phyloP scores from a whole-genome alignment of 53 echinoderm and acorn worm genomes.

The Patiria pectinifera region DNA sequence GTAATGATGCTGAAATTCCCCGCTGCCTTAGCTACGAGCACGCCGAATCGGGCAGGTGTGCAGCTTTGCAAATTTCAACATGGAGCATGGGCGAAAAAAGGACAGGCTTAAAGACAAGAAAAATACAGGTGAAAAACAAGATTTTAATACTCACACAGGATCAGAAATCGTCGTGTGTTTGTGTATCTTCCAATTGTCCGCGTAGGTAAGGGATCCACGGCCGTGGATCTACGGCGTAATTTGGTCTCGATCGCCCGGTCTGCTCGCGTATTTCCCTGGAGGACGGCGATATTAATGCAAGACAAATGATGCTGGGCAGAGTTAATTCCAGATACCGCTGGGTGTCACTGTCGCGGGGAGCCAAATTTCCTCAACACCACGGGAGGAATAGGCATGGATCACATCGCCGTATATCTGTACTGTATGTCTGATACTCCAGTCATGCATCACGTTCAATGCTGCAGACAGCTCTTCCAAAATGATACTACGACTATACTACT shows the following conservation, averaged over 20 bases:
- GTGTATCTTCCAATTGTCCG: not conserved
- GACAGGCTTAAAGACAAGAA: not conserved
- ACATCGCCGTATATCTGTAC: not conserved
- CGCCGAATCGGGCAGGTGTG: not conserved
- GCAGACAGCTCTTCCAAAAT: not conserved
- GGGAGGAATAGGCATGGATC: not conserved
- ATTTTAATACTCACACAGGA: not conserved
- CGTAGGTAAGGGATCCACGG: not conserved
- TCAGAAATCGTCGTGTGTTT: not conserved
- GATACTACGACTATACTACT: not conserved
- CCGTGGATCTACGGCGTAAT: not conserved
- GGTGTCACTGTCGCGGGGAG: conserved; percentile 40
- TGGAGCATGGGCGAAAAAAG: not conserved
- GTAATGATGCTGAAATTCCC: conserved; percentile 5
- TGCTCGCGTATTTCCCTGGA: not conserved
- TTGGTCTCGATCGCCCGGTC: not conserved
- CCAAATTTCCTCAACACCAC: not conserved
- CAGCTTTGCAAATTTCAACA: not conserved
- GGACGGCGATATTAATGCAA: conserved; percentile 13
- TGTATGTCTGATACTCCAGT: not conserved
- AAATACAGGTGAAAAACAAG: not conserved
- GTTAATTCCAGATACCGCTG: conserved; percentile 3
- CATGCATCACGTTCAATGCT: not conserved
- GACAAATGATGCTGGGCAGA: not conserved
- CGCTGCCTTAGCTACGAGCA: not conserved